Base-by-base conservation (phyloP, 2,113 vertebrate genomes). In the Calonectris borealis region DNA sequence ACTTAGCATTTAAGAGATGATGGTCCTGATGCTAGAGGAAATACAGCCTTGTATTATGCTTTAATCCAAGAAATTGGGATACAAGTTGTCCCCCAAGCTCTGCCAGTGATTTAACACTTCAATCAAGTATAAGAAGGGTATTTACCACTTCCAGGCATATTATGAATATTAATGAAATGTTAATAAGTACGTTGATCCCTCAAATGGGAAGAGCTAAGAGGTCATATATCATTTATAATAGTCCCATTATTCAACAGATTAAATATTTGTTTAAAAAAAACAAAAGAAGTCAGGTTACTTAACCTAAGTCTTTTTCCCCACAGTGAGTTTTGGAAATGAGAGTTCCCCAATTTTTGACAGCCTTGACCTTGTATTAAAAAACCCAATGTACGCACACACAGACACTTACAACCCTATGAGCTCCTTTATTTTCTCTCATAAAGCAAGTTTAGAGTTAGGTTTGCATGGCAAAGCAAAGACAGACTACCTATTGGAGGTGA, bases 361-460 rank as follows among this genome's bases (percentile, higher is more conserved):
- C 27, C 11, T 75, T 75, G 34, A 27, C 44, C 19, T 82, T 58
- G 19, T 44, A 1, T 88, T 83, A 38, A 36, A 92, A 91, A 62
- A 3, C 3, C 3, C 7, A 72, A 2, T 0, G 2, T 0, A 1
- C 14, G 4, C 3, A 3, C 6, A 24, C 20, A 25, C 66, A 48
- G 10, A 40, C 20, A 25, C 9, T n/a, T 58, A 65, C 7, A 44
- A 12, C 16, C 17, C 17, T 25, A 3, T 64, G 19, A 76, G 44
- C 10, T 40, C 29, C 40, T 73, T 80, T 73, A 17, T 77, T 88
- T 90, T 73, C 32, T 76, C 4, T 38, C 76, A 38, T 46, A 72
- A 62, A 85, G 17, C 31, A 70, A 69, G 25, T 80, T 90, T 79
- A 80, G 51, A 85, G 29, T 42, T 84, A 73, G 20, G 21, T 54